These are phyloP conservation scores for Cladopsammia gracilis DNA, from an alignment of 64 coral and sea anemone species.

Conservation along the genomic window DNA sequence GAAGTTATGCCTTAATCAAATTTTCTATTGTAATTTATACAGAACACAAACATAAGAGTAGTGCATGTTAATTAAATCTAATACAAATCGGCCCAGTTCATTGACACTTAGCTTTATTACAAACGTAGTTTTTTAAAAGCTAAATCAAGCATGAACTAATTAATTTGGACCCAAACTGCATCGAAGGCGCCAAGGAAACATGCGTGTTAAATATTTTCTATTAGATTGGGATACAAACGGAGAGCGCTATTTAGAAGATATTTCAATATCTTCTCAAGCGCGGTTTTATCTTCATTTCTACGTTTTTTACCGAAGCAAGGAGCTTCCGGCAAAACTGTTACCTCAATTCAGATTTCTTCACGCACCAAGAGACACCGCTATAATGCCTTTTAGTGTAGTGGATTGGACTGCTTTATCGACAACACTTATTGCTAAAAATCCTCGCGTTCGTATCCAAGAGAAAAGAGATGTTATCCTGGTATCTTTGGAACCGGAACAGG, in stretches of 20 bases:
- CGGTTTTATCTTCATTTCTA: conserved; percentile 79
- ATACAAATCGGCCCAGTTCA: neutral
- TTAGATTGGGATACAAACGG: conserved; percentile 89
- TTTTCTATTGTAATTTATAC: neutral
- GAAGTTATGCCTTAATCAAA: conserved; percentile 24
- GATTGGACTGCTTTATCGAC: conserved; percentile 73
- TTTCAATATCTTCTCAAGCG: conserved; percentile 74
- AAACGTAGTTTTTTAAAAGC: neutral
- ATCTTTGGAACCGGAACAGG: conserved; percentile 41
- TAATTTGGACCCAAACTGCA: neutral
- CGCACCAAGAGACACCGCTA: conserved; percentile 57
- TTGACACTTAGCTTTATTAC: neutral
- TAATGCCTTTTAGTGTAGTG: conserved; percentile 47
- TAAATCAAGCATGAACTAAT: neutral
- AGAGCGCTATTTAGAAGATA: conserved; percentile 63
- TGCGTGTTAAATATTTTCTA: conserved; percentile 55
- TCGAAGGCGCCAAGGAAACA: neutral
- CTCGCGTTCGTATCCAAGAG: conserved; percentile 31
- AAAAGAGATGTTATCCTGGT: conserved; percentile 81
- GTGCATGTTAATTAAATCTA: conserved; percentile 11
- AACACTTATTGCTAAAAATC: conserved; percentile 30
- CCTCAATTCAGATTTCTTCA: conserved; percentile 81
- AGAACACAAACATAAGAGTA: neutral
- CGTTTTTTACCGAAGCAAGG: conserved; percentile 75
- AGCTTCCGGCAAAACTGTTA: conserved; percentile 79